Evolutionary conservation across 2,113 vertebrate genomes (phyloP).

Genomic region (Lamprotornis superbus): DNA sequence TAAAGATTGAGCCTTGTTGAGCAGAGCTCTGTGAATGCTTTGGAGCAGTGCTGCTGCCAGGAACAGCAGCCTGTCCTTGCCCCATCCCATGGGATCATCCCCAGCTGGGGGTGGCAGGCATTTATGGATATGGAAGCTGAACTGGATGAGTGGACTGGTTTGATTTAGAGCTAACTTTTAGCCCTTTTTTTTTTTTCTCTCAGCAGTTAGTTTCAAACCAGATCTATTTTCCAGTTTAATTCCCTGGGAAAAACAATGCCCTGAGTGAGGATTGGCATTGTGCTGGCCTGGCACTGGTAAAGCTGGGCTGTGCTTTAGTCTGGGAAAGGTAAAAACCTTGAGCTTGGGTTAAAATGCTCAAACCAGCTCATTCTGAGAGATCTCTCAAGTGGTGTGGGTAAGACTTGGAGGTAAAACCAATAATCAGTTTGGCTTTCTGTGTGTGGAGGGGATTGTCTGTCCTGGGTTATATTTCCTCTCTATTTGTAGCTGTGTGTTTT

Average conservation of each 20-base stretch:
- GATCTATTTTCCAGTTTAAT: neutral
- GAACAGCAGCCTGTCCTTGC: neutral
- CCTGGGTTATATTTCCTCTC: fast-evolving
- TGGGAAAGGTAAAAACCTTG: neutral
- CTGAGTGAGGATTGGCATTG: neutral
- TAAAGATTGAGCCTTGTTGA: neutral
- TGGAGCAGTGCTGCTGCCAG: neutral
- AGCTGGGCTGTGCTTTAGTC: neutral
- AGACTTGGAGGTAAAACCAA: neutral
- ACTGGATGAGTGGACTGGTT: neutral
- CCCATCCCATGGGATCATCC: neutral
- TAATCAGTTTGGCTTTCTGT: neutral
- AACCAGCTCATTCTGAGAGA: neutral
- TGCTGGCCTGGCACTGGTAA: neutral
- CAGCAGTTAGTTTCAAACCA: neutral
- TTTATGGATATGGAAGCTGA: neutral
- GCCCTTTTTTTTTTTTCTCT: neutral
- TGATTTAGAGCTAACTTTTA: neutral
- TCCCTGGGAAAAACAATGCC: neutral
- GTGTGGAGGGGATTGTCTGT: neutral
- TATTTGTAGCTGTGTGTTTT: neutral
- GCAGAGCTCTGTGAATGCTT: fast-evolving
- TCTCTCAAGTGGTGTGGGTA: neutral
- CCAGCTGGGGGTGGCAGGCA: neutral
- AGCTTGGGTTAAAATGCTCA: neutral